Base-by-base conservation (phyloP, 2,888 invertebrate genomes). In the Rutpela maculata region DNA sequence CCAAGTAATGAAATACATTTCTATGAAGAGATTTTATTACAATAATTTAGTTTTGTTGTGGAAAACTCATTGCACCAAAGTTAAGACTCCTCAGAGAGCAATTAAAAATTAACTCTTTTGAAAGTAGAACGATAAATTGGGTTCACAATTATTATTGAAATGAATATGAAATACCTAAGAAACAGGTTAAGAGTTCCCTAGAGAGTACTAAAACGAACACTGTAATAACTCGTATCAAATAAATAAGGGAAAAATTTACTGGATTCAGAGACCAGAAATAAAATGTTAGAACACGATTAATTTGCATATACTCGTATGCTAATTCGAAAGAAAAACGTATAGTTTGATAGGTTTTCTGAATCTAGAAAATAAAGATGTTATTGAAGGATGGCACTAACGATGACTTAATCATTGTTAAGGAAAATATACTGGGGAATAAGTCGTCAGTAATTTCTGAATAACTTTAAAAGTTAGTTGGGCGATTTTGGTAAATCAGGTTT, bases 21-120 rank as follows among this genome's bases (percentile, higher is more conserved):
- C n/a, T 19, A 65, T 17, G 18, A 60, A 43, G n/a, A 19, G 7
- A 60, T 38, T 60, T 70, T 43, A 60, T 70, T 60, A 19, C 26
- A 70, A 70, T 70, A 22, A 43, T 70, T 70, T 50, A 17, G 35
- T 60, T 70, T 62, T 70, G 43, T 70, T 70, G 70, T 17, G 35
- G 60, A 50, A 60, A 60, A 69, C n/a, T 59, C n/a, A 15, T 17
- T 31, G 7, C 26, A 19, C 18, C 43, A 67, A 55, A 19, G 67
- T 66, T 43, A 74, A 26, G 57, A 26, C 68, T 62, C 74, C 68
- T 74, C 15, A 22, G 74, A 62, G 74, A 26, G 62, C 74, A 67
- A 68, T 74, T 68, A 74, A 68, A 74, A 74, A 74, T 74, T 74
- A 62, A 74, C 68, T 50, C 56, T 68, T 74, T 60, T 18, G 43